Evolutionary conservation across 2,888 invertebrate species (phyloP).

Genomic region (Leuctra nigra): DNA sequence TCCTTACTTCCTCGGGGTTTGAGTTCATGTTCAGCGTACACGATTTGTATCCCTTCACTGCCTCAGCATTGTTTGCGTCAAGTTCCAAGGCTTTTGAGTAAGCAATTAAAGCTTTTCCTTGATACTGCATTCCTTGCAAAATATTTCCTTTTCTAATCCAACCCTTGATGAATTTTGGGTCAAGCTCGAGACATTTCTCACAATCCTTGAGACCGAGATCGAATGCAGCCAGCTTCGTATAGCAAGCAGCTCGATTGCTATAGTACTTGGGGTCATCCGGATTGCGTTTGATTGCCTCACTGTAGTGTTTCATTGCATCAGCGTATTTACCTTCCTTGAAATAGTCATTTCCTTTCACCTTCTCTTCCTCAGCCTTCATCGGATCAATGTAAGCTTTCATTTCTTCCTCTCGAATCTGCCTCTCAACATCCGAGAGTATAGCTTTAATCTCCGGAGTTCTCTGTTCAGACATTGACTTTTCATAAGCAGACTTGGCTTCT

Average conservation of each 20-base stretch:
- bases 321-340: slow-evolving; percentile 97
- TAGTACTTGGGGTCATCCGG: slow-evolving; percentile 96
- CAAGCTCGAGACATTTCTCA: slow-evolving; percentile 87
- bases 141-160: slow-evolving; percentile 97
- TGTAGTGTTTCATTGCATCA: slow-evolving; percentile 90
- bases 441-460: slow-evolving; percentile 91
- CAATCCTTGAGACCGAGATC: slow-evolving; percentile 94
- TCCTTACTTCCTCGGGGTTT: slow-evolving; percentile 88
- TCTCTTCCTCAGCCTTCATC: slow-evolving; percentile 86
- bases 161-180: slow-evolving; percentile 96
- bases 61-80: slow-evolving; percentile 87
- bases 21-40: slow-evolving; percentile 70
- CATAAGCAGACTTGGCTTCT: slow-evolving; percentile 81
- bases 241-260: slow-evolving; percentile 97
- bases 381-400: slow-evolving; percentile 88
- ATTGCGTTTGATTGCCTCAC: slow-evolving; percentile 93
- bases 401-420: slow-evolving; percentile 81
- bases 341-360: slow-evolving; percentile 85
- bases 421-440: slow-evolving; percentile 79
- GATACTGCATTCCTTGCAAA: slow-evolving; percentile 92
- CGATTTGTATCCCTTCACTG: slow-evolving; percentile 83
- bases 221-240: slow-evolving; percentile 96
- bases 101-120: slow-evolving; percentile 78
- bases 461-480: slow-evolving; percentile 97
- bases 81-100: slow-evolving; percentile 95